These are phyloP conservation scores for Cotesia typhae DNA, from an alignment of 1,140 invertebrate genomes.

Conservation along the genomic window DNA sequence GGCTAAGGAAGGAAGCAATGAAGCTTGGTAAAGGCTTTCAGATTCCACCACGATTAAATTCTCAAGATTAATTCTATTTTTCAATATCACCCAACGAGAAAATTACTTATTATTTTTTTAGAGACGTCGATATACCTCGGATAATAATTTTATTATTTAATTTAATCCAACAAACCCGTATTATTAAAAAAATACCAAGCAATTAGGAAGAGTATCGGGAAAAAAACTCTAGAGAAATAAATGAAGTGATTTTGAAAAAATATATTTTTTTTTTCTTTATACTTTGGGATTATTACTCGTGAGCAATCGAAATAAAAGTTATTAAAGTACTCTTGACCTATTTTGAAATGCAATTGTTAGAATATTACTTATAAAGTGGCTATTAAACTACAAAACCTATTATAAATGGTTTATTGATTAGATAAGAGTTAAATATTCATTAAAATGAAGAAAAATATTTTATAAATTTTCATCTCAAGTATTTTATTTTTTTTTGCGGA, in stretches of 20 bases:
- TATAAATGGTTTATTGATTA: too few species aligned
- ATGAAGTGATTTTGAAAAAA: neutral
- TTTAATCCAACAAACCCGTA: neutral
- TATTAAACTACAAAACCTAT: neutral
- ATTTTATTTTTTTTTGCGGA: neutral
- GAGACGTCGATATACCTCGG: neutral
- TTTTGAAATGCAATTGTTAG: neutral
- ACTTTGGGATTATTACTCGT: constrained; percentile 7
- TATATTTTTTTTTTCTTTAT: neutral
- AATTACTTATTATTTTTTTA: constrained; percentile 4
- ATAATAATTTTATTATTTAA: neutral
- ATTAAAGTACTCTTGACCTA: constrained; percentile 17
- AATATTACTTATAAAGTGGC: constrained; percentile 13
- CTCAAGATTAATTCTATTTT: constrained; percentile 31
- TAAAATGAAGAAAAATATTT: neutral
- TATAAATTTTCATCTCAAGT: neutral
- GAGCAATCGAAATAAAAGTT: constrained; percentile 25
- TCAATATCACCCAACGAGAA: neutral
- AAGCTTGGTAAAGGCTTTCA: constrained; percentile 4
- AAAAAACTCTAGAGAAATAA: too few species aligned
- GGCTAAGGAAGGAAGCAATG: constrained; percentile 6
- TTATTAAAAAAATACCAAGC: neutral
- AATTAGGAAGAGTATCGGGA: neutral
- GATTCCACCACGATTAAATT: constrained; percentile 31
- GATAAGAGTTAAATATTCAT: constrained; percentile 1